Evolutionary conservation across 92 coral and sea anemone genomes (phyloP).

Genomic region (Blastomussa wellsi): DNA sequence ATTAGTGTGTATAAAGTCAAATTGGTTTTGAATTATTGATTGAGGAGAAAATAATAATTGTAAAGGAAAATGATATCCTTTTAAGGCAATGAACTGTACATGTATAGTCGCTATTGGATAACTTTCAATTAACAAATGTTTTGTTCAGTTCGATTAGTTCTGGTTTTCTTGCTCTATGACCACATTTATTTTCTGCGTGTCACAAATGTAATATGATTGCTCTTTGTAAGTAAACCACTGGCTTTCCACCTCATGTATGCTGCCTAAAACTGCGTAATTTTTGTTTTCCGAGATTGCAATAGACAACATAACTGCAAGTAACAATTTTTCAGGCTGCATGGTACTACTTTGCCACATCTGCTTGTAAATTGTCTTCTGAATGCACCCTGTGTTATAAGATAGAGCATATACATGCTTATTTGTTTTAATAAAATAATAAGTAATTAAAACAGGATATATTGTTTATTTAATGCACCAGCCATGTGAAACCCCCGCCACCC

Average conservation of each 20-base stretch:
- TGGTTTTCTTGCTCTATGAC: background rate
- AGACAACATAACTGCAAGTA: background rate
- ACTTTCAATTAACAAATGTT: background rate
- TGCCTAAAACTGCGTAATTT: background rate
- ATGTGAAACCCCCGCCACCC: too few relatives aligned
- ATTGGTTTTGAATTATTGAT: background rate
- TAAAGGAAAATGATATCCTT: background rate
- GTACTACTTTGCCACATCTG: background rate
- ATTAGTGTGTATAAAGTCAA: background rate
- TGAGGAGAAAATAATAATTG: background rate
- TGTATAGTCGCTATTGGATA: background rate
- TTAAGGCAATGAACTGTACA: background rate
- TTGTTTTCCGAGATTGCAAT: background rate
- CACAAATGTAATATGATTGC: background rate
- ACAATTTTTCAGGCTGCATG: background rate
- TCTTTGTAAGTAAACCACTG: background rate
- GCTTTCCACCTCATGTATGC: background rate
- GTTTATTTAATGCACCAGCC: too few relatives aligned
- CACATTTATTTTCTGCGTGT: background rate
- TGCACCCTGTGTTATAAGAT: background rate
- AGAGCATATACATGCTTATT: background rate
- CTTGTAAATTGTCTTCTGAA: background rate
- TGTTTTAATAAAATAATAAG: background rate
- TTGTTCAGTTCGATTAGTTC: background rate
- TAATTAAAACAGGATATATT: background rate